Evolutionary conservation across 1,140 invertebrate species (phyloP), one percentile per base, ranked within the genome.

Genomic region (Dendrolimus kikuchii): DNA sequence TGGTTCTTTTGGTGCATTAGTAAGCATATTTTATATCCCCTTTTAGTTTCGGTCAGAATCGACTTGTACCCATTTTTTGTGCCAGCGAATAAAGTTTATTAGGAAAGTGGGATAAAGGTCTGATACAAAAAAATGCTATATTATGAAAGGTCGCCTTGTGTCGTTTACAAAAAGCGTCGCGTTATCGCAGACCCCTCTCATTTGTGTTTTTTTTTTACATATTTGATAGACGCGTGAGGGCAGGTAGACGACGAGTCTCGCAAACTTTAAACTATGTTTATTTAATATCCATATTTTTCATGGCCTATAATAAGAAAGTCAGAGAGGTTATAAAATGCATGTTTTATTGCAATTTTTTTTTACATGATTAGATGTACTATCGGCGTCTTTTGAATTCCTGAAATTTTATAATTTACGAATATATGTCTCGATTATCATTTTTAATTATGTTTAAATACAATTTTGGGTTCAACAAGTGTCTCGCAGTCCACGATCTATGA

Each of bases 1-100:
- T n/a, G 45, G 7, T 46, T 46, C n/a, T 46, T 10, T 23, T 46
- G 9, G 5, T 46, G 41, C n/a, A 46, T 46, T 46, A 45, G 43
- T 45, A 45, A 7, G 23, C 23, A 45, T 9, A 45, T 45, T 9
- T 45, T n/a, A 6, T 38, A 7, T 38, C 46, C 10, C 36, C 37
- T 10, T 23, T 41, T 42, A 23, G 38, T n/a, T 10, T 5, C 23
- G 44, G 10, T 43, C 7, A 51, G 44, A 51, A 51, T 37, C 39
- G 46, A 48, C 45, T n/a, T 51, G 42, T 9, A 36, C 37, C 45
- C 8, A 9, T 51, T 51, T 51, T 51, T 51, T 56, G 38, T 56
- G 5, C 46, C 64, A 54, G 68, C 76, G 71, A 81, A 84, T 84
- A 81, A 82, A 82, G 66, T 84, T 84, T 82, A 84, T 84, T 75